Percentiles rank a stretch among this genome's conserved stretches.
These are phyloP conservation scores for Sphenodon punctatus DNA, from an alignment of 2,797 vertebrate species.

Conservation along the genomic window DNA sequence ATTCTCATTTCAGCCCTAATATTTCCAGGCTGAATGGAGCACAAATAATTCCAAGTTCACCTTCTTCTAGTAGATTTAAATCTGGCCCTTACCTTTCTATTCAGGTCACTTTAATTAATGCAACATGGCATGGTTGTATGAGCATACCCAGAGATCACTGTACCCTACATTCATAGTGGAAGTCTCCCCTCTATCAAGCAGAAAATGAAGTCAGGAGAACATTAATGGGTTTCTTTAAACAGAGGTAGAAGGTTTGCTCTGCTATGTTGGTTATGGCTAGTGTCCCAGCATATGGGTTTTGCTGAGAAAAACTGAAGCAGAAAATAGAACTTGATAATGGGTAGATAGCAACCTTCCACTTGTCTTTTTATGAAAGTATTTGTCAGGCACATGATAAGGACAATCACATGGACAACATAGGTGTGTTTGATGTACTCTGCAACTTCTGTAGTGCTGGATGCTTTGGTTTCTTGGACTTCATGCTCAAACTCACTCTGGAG, in stretches of 20 bases:
- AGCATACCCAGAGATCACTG: not conserved
- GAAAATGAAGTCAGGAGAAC: not conserved
- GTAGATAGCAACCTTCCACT: not conserved
- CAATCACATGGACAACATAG: not conserved
- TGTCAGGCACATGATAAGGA: not conserved
- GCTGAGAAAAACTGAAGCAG: not conserved
- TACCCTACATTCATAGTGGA: no score
- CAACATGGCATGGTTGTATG: not conserved
- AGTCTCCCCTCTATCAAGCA: not conserved
- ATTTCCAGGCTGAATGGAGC: not conserved
- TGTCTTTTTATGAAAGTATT: not conserved
- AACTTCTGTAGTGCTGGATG: not conserved
- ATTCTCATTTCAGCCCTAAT: not conserved
- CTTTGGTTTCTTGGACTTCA: not conserved
- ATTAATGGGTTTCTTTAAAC: no score
- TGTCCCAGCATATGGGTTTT: not conserved
- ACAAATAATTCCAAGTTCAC: not conserved
- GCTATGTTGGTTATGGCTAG: no score
- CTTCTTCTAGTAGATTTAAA: not conserved
- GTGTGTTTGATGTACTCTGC: not conserved
- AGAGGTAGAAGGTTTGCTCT: no score
- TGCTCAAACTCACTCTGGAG: no score
- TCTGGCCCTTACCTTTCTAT: not conserved
- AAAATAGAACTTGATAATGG: not conserved
- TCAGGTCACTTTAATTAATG: constrained; percentile 5